These are phyloP conservation scores for Andrena fulva DNA, from an alignment of 2,888 invertebrate species.

Conservation along the genomic window DNA sequence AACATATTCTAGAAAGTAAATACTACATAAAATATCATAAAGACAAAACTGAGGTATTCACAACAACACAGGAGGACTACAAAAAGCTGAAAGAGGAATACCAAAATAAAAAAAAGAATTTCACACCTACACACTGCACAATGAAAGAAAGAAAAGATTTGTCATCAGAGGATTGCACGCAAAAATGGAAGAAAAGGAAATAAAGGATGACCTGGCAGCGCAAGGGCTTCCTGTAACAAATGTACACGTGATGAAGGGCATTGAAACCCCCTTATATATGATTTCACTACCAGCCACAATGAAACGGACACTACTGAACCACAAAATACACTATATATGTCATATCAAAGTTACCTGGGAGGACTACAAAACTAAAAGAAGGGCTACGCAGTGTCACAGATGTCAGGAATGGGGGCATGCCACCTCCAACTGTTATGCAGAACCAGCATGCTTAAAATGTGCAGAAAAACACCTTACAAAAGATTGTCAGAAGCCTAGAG, in stretches of 20 bases:
- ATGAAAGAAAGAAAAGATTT: conserved; percentile 5
- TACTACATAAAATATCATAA: neutral
- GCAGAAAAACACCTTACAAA: conserved; percentile 47
- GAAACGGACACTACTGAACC: conserved; percentile 18
- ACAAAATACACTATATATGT: neutral
- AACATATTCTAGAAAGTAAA: neutral
- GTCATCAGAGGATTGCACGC: conserved; percentile 17
- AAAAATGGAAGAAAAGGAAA: neutral
- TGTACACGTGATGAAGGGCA: conserved; percentile 65
- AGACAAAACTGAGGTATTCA: neutral
- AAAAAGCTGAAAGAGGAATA: neutral
- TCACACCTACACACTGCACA: conserved; percentile 11
- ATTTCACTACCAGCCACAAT: conserved; percentile 47
- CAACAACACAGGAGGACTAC: neutral
- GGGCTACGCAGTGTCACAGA: neutral
- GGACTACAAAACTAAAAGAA: neutral
- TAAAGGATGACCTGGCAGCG: conserved; percentile 17
- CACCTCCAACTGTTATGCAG: conserved; percentile 58
- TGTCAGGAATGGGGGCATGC: conserved; percentile 23
- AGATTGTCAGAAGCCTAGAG: conserved; percentile 67
- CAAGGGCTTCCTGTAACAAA: conserved; percentile 17
- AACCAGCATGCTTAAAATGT: conserved; percentile 71
- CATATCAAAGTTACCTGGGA: neutral
- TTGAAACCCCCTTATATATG: conserved; percentile 57
- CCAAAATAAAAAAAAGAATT: neutral